Conservation (phyloP, 2,888 invertebrate species). For the Drosophila anomelani region DNA sequence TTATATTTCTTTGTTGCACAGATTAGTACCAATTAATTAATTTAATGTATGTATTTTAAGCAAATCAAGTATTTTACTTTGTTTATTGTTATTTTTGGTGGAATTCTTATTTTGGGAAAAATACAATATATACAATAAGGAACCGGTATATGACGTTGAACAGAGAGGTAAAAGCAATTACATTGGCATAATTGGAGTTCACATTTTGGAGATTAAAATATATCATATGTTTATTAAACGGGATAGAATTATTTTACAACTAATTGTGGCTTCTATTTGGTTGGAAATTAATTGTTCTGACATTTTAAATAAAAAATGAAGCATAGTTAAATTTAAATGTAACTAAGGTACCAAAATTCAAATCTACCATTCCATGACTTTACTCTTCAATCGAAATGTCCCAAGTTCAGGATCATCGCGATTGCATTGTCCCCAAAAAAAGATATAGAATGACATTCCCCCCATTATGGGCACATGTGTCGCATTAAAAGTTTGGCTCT, state of each 20-base stretch:
- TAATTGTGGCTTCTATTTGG: not conserved
- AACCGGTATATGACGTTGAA: conserved; percentile 28
- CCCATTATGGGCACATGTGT: conserved; percentile 39
- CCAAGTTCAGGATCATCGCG: conserved; percentile 1
- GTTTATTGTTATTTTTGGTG: conserved; percentile 19
- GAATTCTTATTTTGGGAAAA: conserved; percentile 15
- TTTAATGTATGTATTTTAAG: conserved; percentile 43
- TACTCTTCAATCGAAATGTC: not conserved
- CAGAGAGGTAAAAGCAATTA: conserved; percentile 2
- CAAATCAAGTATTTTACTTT: conserved; percentile 62
- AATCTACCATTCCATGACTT: not conserved
- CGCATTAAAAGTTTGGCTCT: conserved; percentile 42
- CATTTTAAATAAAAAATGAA: no score
- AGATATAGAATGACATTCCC: conserved; percentile 26
- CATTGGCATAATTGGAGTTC: conserved; percentile 19
- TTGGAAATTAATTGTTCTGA: not conserved
- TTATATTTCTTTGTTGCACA: conserved; percentile 51
- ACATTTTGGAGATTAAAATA: conserved; percentile 1
- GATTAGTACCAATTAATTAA: conserved; percentile 57
- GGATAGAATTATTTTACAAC: not conserved
- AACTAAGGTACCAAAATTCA: no score
- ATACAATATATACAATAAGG: conserved; percentile 1
- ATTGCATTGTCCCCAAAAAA: conserved; percentile 6
- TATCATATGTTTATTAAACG: no score
- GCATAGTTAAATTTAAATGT: no score